A percentile compares a stretch with the other conserved stretches of the same genome.
Evolutionary conservation across 2,113 vertebrate genomes (phyloP).

Genomic region (Podiceps cristatus): DNA sequence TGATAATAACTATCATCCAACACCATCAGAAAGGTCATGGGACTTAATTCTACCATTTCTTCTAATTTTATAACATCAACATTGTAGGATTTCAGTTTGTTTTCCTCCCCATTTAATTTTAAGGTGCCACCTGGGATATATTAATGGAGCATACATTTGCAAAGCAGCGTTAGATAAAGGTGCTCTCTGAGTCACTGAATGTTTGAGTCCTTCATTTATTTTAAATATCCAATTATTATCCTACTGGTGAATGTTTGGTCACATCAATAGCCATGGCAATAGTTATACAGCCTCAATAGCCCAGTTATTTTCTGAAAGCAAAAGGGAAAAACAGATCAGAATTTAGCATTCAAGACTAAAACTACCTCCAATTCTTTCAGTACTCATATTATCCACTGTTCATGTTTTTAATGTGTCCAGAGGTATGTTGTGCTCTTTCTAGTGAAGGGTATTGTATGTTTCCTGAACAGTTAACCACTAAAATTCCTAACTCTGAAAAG

Average conservation of each 20-base stretch:
- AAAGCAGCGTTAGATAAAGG: background rate
- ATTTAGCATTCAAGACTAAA: background rate
- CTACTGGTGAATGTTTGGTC: background rate
- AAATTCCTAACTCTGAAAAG: background rate
- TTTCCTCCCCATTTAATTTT: background rate
- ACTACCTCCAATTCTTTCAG: background rate
- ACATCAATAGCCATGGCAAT: background rate
- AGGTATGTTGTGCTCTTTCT: background rate
- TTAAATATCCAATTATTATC: background rate
- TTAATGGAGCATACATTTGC: background rate
- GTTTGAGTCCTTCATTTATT: background rate
- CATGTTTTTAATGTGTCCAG: background rate
- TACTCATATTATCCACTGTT: background rate
- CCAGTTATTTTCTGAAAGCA: background rate
- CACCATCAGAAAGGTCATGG: background rate
- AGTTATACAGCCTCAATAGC: background rate
- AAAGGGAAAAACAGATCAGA: background rate
- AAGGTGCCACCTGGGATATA: background rate
- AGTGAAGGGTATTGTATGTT: accelerated
- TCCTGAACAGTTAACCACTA: background rate
- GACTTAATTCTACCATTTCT: background rate
- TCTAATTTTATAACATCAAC: background rate
- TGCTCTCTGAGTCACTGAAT: background rate
- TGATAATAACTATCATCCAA: background rate
- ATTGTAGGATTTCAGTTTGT: background rate